These are phyloP conservation scores for Clangula hyemalis DNA, from an alignment of 2,797 vertebrate species.

Conservation along the genomic window DNA sequence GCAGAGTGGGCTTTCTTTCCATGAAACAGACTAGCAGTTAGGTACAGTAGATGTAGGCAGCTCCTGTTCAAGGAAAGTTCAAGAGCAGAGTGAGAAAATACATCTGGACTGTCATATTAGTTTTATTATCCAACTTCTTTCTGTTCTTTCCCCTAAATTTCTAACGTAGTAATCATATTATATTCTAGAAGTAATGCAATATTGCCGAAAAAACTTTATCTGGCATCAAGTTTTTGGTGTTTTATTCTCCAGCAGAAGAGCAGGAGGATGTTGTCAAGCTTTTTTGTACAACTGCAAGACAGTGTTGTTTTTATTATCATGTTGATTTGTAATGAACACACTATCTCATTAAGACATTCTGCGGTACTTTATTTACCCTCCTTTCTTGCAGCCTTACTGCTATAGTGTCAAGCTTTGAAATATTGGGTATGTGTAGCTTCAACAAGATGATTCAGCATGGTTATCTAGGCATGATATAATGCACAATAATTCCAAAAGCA, in stretches of 20 bases:
- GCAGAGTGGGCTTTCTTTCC: not conserved
- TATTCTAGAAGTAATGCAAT: not conserved
- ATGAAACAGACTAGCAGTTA: not conserved
- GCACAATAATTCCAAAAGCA: not conserved
- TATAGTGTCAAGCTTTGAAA: not conserved
- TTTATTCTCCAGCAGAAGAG: not conserved
- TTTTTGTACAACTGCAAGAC: not conserved
- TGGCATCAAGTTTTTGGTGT: not conserved
- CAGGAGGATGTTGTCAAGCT: not conserved
- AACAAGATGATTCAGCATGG: not conserved
- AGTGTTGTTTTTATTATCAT: not conserved
- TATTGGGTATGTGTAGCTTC: not conserved
- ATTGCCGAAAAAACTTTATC: not conserved
- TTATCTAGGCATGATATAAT: not conserved
- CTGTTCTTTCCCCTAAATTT: not conserved
- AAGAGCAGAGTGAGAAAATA: conserved; percentile 26
- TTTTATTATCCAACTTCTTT: not conserved
- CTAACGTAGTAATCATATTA: not conserved
- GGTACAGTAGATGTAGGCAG: not conserved
- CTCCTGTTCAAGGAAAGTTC: conserved; percentile 12
- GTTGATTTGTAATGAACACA: not conserved
- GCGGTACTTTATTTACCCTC: not conserved
- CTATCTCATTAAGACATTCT: not conserved
- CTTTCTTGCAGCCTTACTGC: not conserved
- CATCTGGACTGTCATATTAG: not conserved